Base-by-base conservation (phyloP, 1,140 invertebrate genomes). In the Bombyx mori region DNA sequence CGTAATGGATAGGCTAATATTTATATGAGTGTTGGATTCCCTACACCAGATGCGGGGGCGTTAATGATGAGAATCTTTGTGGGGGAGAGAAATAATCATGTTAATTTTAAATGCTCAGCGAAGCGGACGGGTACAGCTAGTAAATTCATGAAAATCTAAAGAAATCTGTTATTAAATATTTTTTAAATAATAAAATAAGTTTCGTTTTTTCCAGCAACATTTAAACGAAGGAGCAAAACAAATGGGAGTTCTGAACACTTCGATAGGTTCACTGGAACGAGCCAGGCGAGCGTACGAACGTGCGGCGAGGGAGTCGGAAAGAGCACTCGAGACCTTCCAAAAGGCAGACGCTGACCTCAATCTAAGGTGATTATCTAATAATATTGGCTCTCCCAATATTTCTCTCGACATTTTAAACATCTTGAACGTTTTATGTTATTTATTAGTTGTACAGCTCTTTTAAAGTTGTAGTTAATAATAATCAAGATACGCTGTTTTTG, bases 261-360 rank as follows among this genome's bases (percentile, higher is more conserved):
- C 91, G 89, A 76, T 91, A 91, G 71, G 96, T 48, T 91, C 93
- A 62, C 85, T 99, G 75, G 96, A 98, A 50, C 92, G 96, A 57
- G 94, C 96, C 63, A 94, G 97, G 79, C 95, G 95, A 77, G 94
- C 95, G 52, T 99, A 99, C 89, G 98, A 99, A 79, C 97, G 97
- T 77, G 95, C 97, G 8, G 96, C 94, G 75, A 91, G 93, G 66
- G 97, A 98, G 71, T 93, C 96, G 65, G 97, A 98, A 77, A 93
- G 95, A 77, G 96, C 97, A 0, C 89, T 97, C 50, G 97, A 99
- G 52, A 94, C 95, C 76, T 99, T 95, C 88, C 94, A 96, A 76
- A 94, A 93, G 82, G 97, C 97, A 8, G 97, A 99, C 85, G 96
- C 95, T 43, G 97, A 99, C 90, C 91, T 96, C 35, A 96, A 99